Evolutionary conservation across 2,797 vertebrate genomes (phyloP).

Genomic region (Microtus californicus): DNA sequence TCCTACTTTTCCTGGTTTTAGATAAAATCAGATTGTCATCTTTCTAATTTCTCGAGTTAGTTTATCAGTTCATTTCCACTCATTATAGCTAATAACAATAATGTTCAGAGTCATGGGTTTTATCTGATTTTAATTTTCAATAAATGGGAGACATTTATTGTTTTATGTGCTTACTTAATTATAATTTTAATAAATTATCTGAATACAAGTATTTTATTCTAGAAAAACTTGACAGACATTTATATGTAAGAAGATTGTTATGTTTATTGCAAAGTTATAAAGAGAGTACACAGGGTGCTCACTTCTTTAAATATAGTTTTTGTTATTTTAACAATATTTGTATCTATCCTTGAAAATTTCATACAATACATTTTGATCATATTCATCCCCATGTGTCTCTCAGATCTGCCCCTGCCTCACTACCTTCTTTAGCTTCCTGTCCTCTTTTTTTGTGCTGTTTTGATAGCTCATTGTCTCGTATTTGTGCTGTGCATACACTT

Average conservation of each 20-base stretch:
- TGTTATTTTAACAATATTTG: background rate
- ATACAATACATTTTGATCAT: background rate
- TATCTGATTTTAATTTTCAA: slow-evolving; percentile 21
- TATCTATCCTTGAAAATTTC: background rate
- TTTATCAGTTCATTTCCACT: background rate
- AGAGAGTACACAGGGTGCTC: background rate
- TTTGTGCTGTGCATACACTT: background rate
- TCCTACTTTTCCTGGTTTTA: background rate
- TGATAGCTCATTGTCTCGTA: background rate
- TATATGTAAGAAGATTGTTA: background rate
- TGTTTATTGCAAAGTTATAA: background rate
- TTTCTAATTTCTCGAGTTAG: background rate
- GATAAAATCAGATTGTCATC: background rate
- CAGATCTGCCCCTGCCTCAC: background rate
- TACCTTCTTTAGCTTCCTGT: background rate
- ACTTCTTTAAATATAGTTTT: background rate
- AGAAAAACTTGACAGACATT: background rate
- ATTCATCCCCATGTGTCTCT: background rate
- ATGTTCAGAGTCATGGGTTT: background rate
- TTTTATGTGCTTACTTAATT: background rate
- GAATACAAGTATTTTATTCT: background rate
- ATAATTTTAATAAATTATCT: slow-evolving; percentile 1
- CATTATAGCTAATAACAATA: background rate
- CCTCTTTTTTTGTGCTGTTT: background rate
- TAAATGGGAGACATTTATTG: background rate